Conservation (phyloP, 1,140 invertebrate species). For the Caenorhabditis inopinata region DNA sequence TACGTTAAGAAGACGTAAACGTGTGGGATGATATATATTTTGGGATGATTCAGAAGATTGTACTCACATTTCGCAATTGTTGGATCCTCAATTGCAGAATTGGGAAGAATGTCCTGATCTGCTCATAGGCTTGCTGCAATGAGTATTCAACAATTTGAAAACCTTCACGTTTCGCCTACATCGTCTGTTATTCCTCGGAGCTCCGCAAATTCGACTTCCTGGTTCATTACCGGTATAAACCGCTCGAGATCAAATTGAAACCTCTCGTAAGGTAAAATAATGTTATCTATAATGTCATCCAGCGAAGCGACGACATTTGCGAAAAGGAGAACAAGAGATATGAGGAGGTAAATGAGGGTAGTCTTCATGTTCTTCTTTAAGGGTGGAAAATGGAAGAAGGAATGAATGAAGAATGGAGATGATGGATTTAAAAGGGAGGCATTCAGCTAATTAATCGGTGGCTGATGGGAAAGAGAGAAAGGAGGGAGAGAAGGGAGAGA, state of each 20-base stretch:
- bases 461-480: no score
- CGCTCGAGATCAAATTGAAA: neutral
- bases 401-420: neutral
- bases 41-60: no score
- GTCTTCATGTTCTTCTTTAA: no score
- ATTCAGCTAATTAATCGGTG: no score
- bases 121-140: constrained; percentile 1
- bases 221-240: neutral
- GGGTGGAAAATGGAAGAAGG: neutral
- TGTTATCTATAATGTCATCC: neutral
- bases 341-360: neutral
- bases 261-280: neutral
- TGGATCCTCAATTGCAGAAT: neutral
- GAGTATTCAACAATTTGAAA: no score
- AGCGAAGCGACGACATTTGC: neutral
- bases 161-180: neutral
- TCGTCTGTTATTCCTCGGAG: neutral
- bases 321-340: neutral
- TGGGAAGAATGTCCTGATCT: constrained; percentile 1
- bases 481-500: no score
- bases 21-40: no score
- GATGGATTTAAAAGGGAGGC: no score
- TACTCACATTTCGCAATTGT: neutral
- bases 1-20: no score
- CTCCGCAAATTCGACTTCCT: constrained; percentile 1